Evolutionary conservation across 2,888 invertebrate genomes (phyloP).

Genomic region (Ephialtes manifestator): DNA sequence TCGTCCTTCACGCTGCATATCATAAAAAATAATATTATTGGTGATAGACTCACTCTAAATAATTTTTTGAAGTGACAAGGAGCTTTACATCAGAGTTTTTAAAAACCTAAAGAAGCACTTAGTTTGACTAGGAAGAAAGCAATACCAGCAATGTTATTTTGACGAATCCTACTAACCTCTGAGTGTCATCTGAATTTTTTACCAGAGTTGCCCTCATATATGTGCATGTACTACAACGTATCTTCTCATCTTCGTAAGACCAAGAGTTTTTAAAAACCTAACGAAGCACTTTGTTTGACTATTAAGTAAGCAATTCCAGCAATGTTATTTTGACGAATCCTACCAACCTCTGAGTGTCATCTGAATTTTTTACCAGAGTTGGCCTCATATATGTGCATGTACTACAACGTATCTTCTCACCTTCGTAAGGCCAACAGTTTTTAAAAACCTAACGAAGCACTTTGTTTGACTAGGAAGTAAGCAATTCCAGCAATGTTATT

Average conservation of each 20-base stretch:
- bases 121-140: neutral
- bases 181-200: conserved; percentile 22
- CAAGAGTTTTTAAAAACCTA: neutral
- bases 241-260: conserved; percentile 27
- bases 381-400: neutral
- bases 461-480: neutral
- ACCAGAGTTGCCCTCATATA: neutral
- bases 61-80: neutral
- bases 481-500: neutral
- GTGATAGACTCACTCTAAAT: neutral
- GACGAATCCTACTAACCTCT: neutral
- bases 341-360: neutral
- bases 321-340: neutral
- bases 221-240: neutral
- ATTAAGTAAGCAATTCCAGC: neutral
- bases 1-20: neutral
- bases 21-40: too few species aligned
- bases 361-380: conserved; percentile 1
- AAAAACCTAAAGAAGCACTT: neutral
- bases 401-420: conserved; percentile 11
- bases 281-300: neutral
- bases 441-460: neutral
- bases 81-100: neutral
- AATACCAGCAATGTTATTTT: neutral
- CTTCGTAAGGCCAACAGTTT: conserved; percentile 19